Evolutionary conservation across 2,888 invertebrate species (phyloP).

Genomic region (Auanema sp.): DNA sequence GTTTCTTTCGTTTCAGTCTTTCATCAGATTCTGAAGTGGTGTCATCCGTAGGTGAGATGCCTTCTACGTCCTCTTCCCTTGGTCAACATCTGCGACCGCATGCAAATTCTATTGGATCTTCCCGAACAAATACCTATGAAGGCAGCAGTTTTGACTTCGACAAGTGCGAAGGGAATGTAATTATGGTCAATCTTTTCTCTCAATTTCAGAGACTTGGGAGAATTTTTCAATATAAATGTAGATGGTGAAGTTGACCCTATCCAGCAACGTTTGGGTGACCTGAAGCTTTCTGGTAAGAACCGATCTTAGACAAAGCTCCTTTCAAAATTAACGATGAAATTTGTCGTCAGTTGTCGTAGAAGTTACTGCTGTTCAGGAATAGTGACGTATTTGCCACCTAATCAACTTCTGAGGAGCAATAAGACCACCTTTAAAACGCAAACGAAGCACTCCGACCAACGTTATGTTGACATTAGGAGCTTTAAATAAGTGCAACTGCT

Average conservation of each 20-base stretch:
- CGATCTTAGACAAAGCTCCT: background rate
- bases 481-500: no score
- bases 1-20: no score
- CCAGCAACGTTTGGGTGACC: conserved; percentile 42
- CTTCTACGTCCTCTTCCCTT: conserved; percentile 6
- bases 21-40: no score
- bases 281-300: conserved; percentile 36
- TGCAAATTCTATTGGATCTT: background rate
- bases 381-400: no score
- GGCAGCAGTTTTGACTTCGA: conserved; percentile 39
- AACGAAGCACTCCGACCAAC: no score
- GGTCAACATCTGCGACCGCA: conserved; percentile 6
- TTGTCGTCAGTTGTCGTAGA: no score
- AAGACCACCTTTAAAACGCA: no score
- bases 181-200: background rate
- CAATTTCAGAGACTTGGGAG: conserved; percentile 45
- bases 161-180: conserved; percentile 24
- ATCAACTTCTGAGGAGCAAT: no score
- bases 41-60: background rate
- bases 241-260: conserved; percentile 39
- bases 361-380: no score
- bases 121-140: conserved; percentile 35
- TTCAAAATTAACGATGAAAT: no score
- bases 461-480: no score
- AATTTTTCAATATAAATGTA: conserved; percentile 45